Evolutionary conservation across 2,113 vertebrate genomes (phyloP), one percentile per base, ranked within the genome.

Genomic region (Oryzias javanicus): DNA sequence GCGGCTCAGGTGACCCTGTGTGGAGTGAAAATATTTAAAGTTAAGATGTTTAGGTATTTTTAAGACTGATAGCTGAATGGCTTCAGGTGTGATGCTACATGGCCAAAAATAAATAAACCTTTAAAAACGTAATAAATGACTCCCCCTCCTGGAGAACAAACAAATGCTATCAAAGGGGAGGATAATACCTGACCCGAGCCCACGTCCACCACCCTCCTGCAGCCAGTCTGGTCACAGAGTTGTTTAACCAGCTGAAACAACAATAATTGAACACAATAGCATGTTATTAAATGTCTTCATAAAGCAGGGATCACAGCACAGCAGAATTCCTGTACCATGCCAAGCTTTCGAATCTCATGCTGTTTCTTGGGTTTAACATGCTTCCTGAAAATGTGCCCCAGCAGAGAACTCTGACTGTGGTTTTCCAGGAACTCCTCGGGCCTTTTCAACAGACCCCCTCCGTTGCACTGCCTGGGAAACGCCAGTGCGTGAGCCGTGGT

Each of bases 311-410:
- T 22, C 0, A 3, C 3, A 12, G 19, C 12, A 2, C n/a, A 56
- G 14, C 22, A 49, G 13, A 15, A 17, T 5, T 18, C 14, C 16
- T 6, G 45, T 79, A 98, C 95, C 90, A 61, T 70, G 54, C 94
- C 94, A 15, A 98, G 90, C 51, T 84, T 83, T 17, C 81, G 77
- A 76, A 98, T 95, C 85, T 98, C 96, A 14, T 98, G 95, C 80
- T 98, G 96, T 56, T 98, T 98, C 88, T 98, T 98, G 55, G 94
- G 94, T 79, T 94, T 94, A 66, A 98, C 90, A 3, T 98, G 95
- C 74, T 93, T 95, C 72, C 95, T 92, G 67, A 97, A 95, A 1
- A 92, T 88, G 40, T 96, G 94, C 6, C 86, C 82, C 35, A 98
- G 90, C 70, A 75, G 65, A n/a, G 90, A 87, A 80, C 94, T 95